phyloP scores from a whole-genome alignment of 1,140 invertebrate species.

The Stenopsyche tienmushanensis region DNA sequence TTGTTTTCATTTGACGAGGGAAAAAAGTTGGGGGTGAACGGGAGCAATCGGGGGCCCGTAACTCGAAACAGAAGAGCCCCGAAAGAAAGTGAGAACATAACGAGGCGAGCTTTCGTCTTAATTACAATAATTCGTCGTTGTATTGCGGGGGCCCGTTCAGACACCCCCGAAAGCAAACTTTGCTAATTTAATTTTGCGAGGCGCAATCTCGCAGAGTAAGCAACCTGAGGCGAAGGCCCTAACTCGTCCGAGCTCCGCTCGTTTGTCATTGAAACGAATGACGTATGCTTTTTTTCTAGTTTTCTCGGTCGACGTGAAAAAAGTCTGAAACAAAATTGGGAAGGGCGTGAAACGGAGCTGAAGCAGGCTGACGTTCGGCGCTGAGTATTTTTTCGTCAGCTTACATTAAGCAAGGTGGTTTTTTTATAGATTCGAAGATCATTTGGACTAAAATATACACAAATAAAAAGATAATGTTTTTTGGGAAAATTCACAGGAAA shows the following conservation, averaged over 20 bases:
- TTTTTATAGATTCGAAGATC: no score
- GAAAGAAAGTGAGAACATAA: conserved; percentile 25
- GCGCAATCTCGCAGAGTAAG: conserved; percentile 28
- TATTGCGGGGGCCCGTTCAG: conserved; percentile 7
- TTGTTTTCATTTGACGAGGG: conserved; percentile 5
- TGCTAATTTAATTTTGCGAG: conserved; percentile 34
- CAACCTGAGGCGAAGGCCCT: conserved; percentile 11
- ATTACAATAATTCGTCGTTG: conserved; percentile 35
- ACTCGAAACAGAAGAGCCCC: background rate
- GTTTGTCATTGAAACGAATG: conserved; percentile 15
- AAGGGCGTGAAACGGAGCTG: background rate
- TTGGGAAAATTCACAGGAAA: no score
- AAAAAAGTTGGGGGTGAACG: background rate
- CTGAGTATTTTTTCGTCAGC: no score
- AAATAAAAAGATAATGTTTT: background rate
- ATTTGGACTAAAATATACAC: background rate
- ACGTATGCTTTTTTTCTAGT: background rate
- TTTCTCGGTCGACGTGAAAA: background rate
- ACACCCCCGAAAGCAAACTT: conserved; percentile 18
- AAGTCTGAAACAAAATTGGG: background rate
- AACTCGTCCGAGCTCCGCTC: background rate
- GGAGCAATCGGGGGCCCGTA: background rate
- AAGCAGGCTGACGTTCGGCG: no score
- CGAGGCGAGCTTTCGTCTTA: conserved; percentile 27
- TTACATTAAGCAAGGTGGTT: no score